Conservation (phyloP, 2,113 vertebrate genomes). For the Speoplatyrhinus poulsoni region DNA sequence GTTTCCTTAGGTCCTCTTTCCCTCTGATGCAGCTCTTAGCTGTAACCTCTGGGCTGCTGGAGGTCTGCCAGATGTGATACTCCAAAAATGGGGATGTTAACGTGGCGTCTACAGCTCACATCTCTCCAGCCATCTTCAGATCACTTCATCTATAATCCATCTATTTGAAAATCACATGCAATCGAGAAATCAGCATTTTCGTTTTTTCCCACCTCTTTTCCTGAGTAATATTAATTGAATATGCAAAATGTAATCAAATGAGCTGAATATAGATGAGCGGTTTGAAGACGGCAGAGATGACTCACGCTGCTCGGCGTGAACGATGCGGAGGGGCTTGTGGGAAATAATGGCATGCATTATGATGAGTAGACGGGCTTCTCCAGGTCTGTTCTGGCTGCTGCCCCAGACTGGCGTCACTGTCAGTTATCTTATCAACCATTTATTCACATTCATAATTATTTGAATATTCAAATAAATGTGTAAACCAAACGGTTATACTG, state of each 20-base stretch:
- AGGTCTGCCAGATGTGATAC: constrained; percentile 68
- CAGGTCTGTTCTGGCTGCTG: constrained; percentile 44
- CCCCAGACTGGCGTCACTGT: constrained; percentile 18
- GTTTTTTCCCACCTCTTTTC: background rate
- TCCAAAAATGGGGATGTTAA: constrained; percentile 28
- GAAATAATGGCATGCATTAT: constrained; percentile 39
- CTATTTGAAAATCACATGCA: constrained; percentile 35
- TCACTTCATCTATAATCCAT: constrained; percentile 60
- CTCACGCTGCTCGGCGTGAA: constrained; percentile 38
- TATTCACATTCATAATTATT: constrained; percentile 34
- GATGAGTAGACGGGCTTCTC: constrained; percentile 32
- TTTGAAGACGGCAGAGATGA: constrained; percentile 53
- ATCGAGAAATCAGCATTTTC: constrained; percentile 45
- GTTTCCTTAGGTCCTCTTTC: constrained; percentile 27
- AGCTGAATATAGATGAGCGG: constrained; percentile 57
- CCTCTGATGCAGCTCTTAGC: constrained; percentile 18
- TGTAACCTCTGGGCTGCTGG: constrained; percentile 58
- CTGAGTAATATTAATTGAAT: constrained; percentile 51
- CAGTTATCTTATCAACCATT: constrained; percentile 48
- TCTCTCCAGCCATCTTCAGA: constrained; percentile 33
- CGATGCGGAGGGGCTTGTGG: constrained; percentile 33
- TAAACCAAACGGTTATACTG: constrained; percentile 8
- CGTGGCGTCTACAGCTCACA: constrained; percentile 24
- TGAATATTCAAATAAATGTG: constrained; percentile 43
- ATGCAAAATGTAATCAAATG: constrained; percentile 64